Base-by-base conservation (phyloP, 1,140 invertebrate species). In the Drosophila setifemur region DNA sequence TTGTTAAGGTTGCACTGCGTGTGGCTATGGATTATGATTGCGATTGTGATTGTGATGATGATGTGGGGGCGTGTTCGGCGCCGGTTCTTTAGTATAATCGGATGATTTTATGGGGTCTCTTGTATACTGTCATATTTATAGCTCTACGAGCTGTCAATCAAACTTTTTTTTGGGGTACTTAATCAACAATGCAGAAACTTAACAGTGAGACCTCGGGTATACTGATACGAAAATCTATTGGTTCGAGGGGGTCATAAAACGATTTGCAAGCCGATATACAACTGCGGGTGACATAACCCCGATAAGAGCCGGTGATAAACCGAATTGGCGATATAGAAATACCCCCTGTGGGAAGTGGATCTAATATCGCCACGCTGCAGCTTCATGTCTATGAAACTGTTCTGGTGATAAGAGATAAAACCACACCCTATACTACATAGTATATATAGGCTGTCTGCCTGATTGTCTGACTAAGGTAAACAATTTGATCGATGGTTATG, bases 1-100 rank as follows among this genome's bases (percentile, higher is more conserved):
- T 85, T 37, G 81, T 85, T 85, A 85, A 85, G 42, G 52, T 14
- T 21, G 26, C 54, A 25, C 52, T 50, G 61, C 68, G 49, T 69
- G 55, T 29, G 48, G 25, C 11, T 39, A n/a, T n/a, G n/a, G n/a
- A n/a, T n/a, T n/a, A n/a, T n/a, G n/a, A n/a, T n/a, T n/a, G n/a
- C n/a, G n/a, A n/a, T n/a, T n/a, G 11, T 19, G 4, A 26, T 29
- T 12, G 26, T 12, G n/a, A 25, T 43, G 19, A 11, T 11, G 18
- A 33, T 33, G 11, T 60, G 48, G 26, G 47, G 40, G 39, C 54
- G 29, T 66, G 42, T 60, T 43, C 50, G 4, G 37, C 21, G 35
- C 11, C 21, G 39, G 31, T 48, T 23, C 42, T 29, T 60, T 7
- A n/a, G 12, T 60, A 5, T 26, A 60, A 43, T 69, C 21, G 43